Conservation (phyloP, 2,113 vertebrate genomes). For the Leucopsar rothschildi region DNA sequence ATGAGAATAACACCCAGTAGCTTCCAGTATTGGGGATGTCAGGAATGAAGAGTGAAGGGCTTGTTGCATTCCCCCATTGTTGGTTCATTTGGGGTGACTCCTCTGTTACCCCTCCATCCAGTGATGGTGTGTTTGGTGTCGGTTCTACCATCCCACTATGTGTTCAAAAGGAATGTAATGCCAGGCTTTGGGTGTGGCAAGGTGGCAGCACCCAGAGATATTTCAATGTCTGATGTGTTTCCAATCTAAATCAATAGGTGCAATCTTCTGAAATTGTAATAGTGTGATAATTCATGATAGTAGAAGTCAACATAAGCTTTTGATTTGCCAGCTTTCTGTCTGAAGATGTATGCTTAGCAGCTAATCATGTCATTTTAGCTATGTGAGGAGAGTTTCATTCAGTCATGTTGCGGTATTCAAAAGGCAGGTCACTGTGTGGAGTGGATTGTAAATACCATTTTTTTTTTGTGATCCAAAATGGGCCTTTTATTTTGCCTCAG, state of each 20-base stretch:
- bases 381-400: neutral
- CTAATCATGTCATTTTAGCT: neutral
- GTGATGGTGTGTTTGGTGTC: neutral
- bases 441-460: neutral
- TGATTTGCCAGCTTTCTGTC: neutral
- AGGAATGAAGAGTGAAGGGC: neutral
- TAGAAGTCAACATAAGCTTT: neutral
- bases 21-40: fast-evolving
- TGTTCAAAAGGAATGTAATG: neutral
- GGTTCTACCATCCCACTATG: fast-evolving
- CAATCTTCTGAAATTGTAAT: neutral
- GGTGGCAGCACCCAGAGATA: neutral
- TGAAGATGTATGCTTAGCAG: neutral
- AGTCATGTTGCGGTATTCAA: neutral
- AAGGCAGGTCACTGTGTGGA: neutral
- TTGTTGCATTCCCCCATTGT: neutral
- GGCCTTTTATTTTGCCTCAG: neutral
- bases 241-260: neutral
- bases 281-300: neutral
- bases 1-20: neutral
- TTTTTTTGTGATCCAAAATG: neutral
- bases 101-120: fast-evolving
- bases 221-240: neutral
- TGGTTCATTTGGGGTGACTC: neutral
- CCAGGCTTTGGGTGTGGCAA: neutral